Conservation (phyloP, 2,113 vertebrate species). For the Cyprinodon brontotheroides region DNA sequence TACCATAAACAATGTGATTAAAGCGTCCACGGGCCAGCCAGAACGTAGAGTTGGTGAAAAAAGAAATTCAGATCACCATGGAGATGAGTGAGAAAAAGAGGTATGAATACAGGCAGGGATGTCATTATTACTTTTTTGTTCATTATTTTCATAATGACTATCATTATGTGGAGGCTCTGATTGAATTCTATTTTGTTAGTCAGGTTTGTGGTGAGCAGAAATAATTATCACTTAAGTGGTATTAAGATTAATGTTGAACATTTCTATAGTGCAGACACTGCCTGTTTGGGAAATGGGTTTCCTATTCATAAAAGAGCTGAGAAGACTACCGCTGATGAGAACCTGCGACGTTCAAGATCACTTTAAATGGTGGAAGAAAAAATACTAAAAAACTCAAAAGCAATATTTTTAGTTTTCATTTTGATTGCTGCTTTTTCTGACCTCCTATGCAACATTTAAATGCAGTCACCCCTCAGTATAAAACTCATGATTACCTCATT, state of each 20-base stretch:
- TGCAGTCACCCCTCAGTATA: not conserved
- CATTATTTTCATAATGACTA: slow-evolving; percentile 91
- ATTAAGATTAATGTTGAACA: slow-evolving; percentile 94
- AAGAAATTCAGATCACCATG: slow-evolving; percentile 67
- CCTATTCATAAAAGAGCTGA: slow-evolving; percentile 82
- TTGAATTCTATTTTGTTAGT: slow-evolving; percentile 95
- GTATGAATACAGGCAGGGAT: slow-evolving; percentile 93
- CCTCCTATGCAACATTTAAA: slow-evolving; percentile 17
- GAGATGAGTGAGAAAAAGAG: slow-evolving; percentile 80
- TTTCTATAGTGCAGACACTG: slow-evolving; percentile 88
- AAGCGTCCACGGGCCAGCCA: slow-evolving; percentile 56
- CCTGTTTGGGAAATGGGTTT: slow-evolving; percentile 79
- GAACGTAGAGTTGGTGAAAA: slow-evolving; percentile 35
- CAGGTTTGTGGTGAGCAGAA: slow-evolving; percentile 92
- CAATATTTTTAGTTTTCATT: not conserved
- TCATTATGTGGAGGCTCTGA: slow-evolving; percentile 95
- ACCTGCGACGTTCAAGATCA: not conserved
- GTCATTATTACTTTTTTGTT: slow-evolving; percentile 85
- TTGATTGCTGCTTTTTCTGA: not conserved
- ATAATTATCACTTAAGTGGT: slow-evolving; percentile 98
- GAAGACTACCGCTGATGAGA: slow-evolving; percentile 19
- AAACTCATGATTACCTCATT: slow-evolving; percentile 38
- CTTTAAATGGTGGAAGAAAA: slow-evolving; percentile 3
- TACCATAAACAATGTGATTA: slow-evolving; percentile 76
- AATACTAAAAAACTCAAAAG: not conserved